These are phyloP conservation scores for Alectoris magna DNA, from an alignment of 2,797 vertebrate genomes.

Conservation along the genomic window DNA sequence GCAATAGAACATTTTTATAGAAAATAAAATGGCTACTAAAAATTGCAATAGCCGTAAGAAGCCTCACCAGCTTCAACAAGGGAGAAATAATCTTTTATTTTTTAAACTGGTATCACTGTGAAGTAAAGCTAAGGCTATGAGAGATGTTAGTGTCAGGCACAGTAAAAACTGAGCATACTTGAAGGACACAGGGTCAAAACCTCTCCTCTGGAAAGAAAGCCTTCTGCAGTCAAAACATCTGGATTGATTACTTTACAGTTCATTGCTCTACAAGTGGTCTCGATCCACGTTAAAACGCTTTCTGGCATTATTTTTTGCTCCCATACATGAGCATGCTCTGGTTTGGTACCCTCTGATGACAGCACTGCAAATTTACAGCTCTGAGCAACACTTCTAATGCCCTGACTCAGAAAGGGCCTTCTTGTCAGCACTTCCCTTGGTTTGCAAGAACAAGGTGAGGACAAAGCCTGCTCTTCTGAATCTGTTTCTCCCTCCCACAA, in stretches of 20 bases:
- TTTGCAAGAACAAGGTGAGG: not conserved
- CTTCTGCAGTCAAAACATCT: not conserved
- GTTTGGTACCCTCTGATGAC: not conserved
- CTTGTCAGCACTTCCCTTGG: not conserved
- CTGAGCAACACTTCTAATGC: not conserved
- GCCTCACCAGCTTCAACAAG: not conserved
- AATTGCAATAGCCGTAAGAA: not conserved
- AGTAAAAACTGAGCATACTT: not conserved
- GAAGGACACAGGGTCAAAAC: not conserved
- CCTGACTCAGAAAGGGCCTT: not conserved
- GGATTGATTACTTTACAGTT: not conserved
- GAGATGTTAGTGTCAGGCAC: not conserved
- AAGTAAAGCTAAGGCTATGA: not conserved
- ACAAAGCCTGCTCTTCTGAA: not conserved
- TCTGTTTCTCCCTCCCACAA: not conserved
- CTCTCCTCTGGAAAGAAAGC: not conserved
- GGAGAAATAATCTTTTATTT: not conserved
- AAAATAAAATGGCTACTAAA: not conserved
- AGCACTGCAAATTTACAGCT: not conserved
- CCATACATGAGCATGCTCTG: not conserved
- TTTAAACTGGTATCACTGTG: not conserved
- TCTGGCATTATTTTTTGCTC: slow-evolving; percentile 1
- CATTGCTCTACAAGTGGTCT: not conserved
- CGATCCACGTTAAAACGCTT: not conserved
- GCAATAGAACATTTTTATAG: not conserved